A percentile compares a stretch with the other conserved stretches of the same genome.
Evolutionary conservation across 1,140 invertebrate genomes (phyloP).

Genomic region (Littorina saxatilis): DNA sequence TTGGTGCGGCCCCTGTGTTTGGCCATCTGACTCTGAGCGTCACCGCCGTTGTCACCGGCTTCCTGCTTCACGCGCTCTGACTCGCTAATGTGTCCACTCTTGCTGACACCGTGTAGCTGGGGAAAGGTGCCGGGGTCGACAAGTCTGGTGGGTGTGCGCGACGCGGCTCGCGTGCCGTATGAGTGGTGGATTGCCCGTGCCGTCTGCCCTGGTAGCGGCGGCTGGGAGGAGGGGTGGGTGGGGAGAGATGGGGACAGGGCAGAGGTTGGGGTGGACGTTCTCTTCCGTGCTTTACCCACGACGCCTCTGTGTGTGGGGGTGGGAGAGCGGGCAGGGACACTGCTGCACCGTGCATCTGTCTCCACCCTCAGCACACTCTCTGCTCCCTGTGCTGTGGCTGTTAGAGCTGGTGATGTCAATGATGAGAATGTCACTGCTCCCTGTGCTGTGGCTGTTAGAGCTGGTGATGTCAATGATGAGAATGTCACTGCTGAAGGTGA

Average conservation of each 20-base stretch:
- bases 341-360: not conserved
- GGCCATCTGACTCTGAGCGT: slow-evolving; percentile 23
- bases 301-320: not conserved
- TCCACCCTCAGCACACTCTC: not conserved
- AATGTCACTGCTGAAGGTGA: not conserved
- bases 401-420: not conserved
- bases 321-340: not conserved
- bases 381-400: too few species aligned
- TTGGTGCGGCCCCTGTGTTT: slow-evolving; percentile 20
- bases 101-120: not conserved
- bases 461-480: not conserved
- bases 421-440: not conserved
- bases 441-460: too few species aligned
- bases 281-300: not conserved
- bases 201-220: slow-evolving; percentile 26
- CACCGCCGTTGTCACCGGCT: not conserved
- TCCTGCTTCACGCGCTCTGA: not conserved
- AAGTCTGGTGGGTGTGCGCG: slow-evolving; percentile 25
- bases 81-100: not conserved
- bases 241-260: slow-evolving; percentile 1
- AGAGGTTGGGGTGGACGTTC: not conserved
- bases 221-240: not conserved
- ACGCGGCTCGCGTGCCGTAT: slow-evolving; percentile 29
- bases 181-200: slow-evolving; percentile 17
- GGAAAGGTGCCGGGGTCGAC: not conserved